Evolutionary conservation across 2,888 invertebrate genomes (phyloP).

Genomic region (Dryocosmus kuriphilus): DNA sequence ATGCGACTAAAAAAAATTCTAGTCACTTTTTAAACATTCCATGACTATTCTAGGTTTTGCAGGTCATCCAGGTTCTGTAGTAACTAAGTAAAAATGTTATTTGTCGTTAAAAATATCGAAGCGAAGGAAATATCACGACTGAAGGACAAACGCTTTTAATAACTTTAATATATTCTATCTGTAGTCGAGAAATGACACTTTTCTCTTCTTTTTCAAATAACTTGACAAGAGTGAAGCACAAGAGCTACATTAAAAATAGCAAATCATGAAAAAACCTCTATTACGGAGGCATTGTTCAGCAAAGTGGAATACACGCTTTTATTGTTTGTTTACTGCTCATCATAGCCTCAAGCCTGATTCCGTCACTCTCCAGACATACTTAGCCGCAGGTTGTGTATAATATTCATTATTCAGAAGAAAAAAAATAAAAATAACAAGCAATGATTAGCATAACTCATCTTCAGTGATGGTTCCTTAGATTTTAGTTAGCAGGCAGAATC

Average conservation of each 20-base stretch:
- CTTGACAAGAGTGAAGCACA: neutral
- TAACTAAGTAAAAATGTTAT: too few relatives aligned
- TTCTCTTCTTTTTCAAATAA: neutral
- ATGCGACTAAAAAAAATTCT: too few relatives aligned
- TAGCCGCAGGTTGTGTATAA: neutral
- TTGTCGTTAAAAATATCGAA: too few relatives aligned
- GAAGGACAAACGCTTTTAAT: too few relatives aligned
- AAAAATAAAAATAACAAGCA: neutral
- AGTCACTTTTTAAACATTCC: too few relatives aligned
- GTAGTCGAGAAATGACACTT: neutral
- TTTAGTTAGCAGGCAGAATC: conserved; percentile 1
- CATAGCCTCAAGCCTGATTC: neutral
- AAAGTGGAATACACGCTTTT: neutral
- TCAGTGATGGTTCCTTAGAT: conserved; percentile 5
- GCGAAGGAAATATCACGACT: too few relatives aligned
- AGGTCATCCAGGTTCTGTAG: too few relatives aligned
- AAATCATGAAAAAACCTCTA: neutral
- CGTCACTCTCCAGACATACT: neutral
- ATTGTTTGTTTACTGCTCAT: neutral
- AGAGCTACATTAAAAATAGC: neutral
- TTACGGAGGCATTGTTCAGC: neutral
- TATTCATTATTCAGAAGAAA: conserved; percentile 25
- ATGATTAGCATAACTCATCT: conserved; percentile 37
- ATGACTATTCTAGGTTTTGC: too few relatives aligned
- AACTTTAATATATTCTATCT: too few relatives aligned